These are phyloP conservation scores for Andrena trimmerana DNA, from an alignment of 2,888 invertebrate genomes.

Conservation along the genomic window DNA sequence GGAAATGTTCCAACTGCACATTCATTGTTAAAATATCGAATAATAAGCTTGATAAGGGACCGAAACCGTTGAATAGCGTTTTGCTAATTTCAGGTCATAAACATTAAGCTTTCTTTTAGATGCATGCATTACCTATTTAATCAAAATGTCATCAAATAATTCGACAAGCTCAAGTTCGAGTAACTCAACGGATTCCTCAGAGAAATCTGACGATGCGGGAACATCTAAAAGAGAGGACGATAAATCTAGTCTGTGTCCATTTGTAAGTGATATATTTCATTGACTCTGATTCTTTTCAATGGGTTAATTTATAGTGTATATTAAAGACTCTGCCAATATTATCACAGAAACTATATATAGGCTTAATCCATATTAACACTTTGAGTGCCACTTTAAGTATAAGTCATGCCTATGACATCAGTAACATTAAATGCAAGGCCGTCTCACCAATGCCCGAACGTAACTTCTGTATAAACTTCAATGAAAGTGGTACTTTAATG, in stretches of 20 bases:
- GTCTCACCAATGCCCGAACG: no score
- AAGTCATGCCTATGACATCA: no score
- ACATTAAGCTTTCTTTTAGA: not conserved
- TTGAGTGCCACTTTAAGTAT: no score
- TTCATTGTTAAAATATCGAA: no score
- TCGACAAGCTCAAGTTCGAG: not conserved
- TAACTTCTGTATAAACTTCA: no score
- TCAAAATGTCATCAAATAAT: conserved; percentile 28
- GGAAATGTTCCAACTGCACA: no score
- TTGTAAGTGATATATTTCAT: conserved; percentile 40
- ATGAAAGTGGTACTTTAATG: no score
- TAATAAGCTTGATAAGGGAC: no score
- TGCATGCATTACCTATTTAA: not conserved
- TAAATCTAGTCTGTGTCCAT: conserved; percentile 61
- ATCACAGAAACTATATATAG: no score
- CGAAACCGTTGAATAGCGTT: conserved; percentile 19
- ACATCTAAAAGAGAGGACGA: not conserved
- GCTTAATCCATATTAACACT: no score
- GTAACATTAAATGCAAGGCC: no score
- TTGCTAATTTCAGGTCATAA: conserved; percentile 20
- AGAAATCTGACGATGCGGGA: not conserved
- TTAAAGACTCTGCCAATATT: not conserved
- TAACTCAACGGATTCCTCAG: conserved; percentile 6
- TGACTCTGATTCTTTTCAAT: not conserved
- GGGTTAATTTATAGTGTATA: not conserved